These are phyloP conservation scores for Clostera curtula DNA, from an alignment of 2,888 invertebrate genomes.

Conservation along the genomic window DNA sequence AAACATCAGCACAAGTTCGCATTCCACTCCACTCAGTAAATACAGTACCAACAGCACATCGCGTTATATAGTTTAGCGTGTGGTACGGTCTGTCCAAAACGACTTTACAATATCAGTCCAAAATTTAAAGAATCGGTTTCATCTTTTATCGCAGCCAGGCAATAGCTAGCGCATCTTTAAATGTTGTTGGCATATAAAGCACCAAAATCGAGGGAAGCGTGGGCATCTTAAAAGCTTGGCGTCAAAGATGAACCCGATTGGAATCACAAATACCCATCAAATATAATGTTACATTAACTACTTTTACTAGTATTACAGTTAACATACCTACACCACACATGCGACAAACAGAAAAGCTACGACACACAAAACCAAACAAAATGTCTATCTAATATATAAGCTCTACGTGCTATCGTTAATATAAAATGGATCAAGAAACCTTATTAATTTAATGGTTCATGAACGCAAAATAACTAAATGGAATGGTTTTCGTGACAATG, in stretches of 20 bases:
- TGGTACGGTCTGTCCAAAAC: constrained; percentile 31
- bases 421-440: constrained; percentile 38
- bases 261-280: constrained; percentile 27
- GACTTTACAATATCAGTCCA: constrained; percentile 20
- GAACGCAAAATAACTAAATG: constrained; percentile 37
- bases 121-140: constrained; percentile 22
- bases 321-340: constrained; percentile 48
- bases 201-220: constrained; percentile 13
- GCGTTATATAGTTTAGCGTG: constrained; percentile 49
- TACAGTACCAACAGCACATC: constrained; percentile 56
- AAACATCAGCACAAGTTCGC: constrained; percentile 83
- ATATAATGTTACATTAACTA: constrained; percentile 20
- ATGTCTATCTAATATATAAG: constrained; percentile 48
- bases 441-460: constrained; percentile 34
- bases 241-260: constrained; percentile 42
- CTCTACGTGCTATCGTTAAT: constrained; percentile 40
- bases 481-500: constrained; percentile 36
- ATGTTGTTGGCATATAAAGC: constrained; percentile 7
- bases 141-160: constrained; percentile 15
- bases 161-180: constrained; percentile 14
- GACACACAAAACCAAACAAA: constrained; percentile 32
- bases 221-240: too few species aligned
- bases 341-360: constrained; percentile 48
- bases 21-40: constrained; percentile 72
- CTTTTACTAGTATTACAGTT: constrained; percentile 24